These are phyloP conservation scores for Halcyon badia DNA, from an alignment of 2,797 vertebrate species.

Conservation along the genomic window DNA sequence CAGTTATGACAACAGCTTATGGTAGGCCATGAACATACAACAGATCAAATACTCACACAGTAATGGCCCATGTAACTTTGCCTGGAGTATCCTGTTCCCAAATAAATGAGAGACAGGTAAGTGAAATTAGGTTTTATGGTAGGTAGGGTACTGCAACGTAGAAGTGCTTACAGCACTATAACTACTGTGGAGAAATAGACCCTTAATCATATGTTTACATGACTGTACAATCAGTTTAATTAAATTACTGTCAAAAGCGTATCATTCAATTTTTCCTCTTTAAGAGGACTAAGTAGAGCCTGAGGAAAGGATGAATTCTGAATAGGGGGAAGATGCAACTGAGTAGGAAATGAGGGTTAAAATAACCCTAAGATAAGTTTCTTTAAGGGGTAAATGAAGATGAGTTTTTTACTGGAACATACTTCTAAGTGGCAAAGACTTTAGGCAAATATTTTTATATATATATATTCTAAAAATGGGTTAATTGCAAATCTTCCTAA, in stretches of 20 bases:
- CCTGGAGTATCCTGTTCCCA: background rate
- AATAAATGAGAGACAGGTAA: background rate
- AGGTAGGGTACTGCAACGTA: background rate
- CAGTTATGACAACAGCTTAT: background rate
- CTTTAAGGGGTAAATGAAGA: background rate
- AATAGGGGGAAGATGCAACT: background rate
- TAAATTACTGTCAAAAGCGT: conserved; percentile 31
- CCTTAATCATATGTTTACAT: conserved; percentile 43
- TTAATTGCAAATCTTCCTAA: background rate
- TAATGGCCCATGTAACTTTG: background rate
- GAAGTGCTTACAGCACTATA: background rate
- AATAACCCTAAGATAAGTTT: background rate
- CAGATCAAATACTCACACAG: background rate
- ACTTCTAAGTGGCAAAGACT: background rate
- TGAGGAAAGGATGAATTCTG: conserved; percentile 44
- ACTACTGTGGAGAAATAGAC: background rate
- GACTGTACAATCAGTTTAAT: conserved; percentile 41
- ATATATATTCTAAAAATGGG: background rate
- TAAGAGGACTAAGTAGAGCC: conserved; percentile 34
- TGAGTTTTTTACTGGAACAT: background rate
- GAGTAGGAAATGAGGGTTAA: background rate
- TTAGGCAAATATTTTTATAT: background rate
- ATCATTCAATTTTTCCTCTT: conserved; percentile 38
- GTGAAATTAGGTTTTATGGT: background rate
- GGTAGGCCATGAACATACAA: background rate